phyloP scores from a whole-genome alignment of 2,797 vertebrate genomes.

The Eospalax fontanierii region DNA sequence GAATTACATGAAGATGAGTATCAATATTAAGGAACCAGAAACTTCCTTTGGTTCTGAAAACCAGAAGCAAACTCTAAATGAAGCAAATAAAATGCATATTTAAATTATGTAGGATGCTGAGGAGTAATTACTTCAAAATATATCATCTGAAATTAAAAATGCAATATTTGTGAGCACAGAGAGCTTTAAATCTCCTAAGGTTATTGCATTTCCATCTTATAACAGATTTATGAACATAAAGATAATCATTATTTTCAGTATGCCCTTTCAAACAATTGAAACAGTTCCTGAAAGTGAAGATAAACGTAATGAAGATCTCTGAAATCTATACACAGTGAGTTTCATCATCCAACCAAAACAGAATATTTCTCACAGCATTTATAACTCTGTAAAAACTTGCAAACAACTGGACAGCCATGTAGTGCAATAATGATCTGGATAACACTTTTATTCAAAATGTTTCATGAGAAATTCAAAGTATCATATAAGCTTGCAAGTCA shows the following conservation, averaged over 20 bases:
- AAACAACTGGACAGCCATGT: not conserved
- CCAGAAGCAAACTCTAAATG: constrained; percentile 12
- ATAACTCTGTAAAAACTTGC: not conserved
- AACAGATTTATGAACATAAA: constrained; percentile 9
- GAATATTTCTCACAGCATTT: not conserved
- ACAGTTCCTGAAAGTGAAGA: not conserved
- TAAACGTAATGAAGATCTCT: not conserved
- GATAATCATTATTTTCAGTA: constrained; percentile 28
- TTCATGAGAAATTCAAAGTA: constrained; percentile 39
- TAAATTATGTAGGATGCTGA: not conserved
- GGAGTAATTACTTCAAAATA: constrained; percentile 4
- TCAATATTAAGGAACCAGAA: constrained; percentile 75
- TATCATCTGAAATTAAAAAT: constrained; percentile 35
- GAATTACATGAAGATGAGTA: constrained; percentile 68
- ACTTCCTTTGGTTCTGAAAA: constrained; percentile 73
- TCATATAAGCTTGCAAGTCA: not conserved
- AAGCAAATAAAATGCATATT: constrained; percentile 57
- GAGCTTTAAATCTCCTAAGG: constrained; percentile 30
- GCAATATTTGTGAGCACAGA: not conserved
- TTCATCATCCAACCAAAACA: not conserved
- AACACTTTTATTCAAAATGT: not conserved
- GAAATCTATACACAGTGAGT: not conserved
- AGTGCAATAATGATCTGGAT: not conserved
- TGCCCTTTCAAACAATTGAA: not conserved
- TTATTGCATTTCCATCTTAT: not conserved